These are phyloP conservation scores for Echinarachnius parma DNA, from an alignment of 53 echinoderm and acorn worm genomes.

Conservation along the genomic window DNA sequence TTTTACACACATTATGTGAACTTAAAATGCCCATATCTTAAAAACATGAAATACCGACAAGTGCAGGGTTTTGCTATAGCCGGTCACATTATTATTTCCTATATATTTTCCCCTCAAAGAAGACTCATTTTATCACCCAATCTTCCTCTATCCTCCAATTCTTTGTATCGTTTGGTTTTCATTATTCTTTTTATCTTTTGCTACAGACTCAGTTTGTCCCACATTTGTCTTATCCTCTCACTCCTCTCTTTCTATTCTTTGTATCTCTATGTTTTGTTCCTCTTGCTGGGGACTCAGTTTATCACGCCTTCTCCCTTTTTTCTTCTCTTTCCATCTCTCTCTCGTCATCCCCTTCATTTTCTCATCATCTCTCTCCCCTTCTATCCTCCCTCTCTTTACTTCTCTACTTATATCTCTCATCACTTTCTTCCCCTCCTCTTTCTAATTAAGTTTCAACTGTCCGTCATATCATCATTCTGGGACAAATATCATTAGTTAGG, in stretches of 20 bases:
- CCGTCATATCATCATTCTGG: too few species aligned
- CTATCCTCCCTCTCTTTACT: background rate
- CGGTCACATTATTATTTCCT: too few species aligned
- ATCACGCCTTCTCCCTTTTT: background rate
- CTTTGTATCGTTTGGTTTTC: background rate
- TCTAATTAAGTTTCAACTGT: too few species aligned
- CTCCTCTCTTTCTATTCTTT: background rate
- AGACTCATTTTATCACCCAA: too few species aligned
- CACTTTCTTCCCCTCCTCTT: background rate
- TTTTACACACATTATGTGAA: too few species aligned
- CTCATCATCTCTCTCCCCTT: background rate
- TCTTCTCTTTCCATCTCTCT: background rate
- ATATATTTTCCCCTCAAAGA: too few species aligned
- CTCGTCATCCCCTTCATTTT: background rate
- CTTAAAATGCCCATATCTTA: too few species aligned
- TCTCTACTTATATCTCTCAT: background rate
- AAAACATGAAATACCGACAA: too few species aligned
- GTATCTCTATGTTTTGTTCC: background rate
- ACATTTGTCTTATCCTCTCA: background rate
- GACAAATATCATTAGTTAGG: too few species aligned
- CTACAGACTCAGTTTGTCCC: too few species aligned
- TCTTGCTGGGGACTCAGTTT: background rate
- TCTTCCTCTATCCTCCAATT: background rate
- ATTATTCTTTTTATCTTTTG: background rate
- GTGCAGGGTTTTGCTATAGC: too few species aligned